These are phyloP conservation scores for Monoplex corrugatus DNA, from an alignment of 2,888 invertebrate species.

Conservation along the genomic window DNA sequence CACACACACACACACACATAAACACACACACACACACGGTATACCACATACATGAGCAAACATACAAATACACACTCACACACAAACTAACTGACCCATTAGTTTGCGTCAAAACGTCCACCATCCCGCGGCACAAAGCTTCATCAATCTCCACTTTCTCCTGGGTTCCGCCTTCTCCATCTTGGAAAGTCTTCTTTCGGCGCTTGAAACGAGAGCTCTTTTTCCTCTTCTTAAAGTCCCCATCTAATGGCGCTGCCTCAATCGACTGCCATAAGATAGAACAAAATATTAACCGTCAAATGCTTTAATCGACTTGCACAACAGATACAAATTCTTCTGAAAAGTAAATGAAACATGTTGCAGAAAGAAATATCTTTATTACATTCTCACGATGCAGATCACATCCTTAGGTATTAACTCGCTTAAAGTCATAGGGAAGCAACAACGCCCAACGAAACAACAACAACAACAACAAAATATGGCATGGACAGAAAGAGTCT, in stretches of 20 bases:
- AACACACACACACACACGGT: conserved; percentile 16
- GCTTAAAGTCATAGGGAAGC: no score
- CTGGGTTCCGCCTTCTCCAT: conserved; percentile 50
- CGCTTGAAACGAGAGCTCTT: conserved; percentile 50
- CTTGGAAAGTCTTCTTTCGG: conserved; percentile 34
- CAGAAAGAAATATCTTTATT: background rate
- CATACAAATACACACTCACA: background rate
- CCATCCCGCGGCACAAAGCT: conserved; percentile 60
- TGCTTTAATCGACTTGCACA: no score
- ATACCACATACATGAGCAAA: conserved; percentile 27
- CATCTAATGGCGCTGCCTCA: background rate
- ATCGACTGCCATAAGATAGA: background rate
- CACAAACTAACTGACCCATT: conserved; percentile 56
- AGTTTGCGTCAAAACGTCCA: conserved; percentile 63
- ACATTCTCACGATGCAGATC: no score
- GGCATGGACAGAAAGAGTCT: no score
- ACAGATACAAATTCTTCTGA: no score
- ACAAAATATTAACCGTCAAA: background rate
- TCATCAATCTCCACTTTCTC: conserved; percentile 55
- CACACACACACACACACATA: conserved; percentile 2
- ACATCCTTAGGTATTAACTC: no score
- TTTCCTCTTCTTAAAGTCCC: conserved; percentile 45
- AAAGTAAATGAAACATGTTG: background rate
- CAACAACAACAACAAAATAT: no score
- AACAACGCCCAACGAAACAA: no score